Conservation (phyloP, 2,797 vertebrate genomes). For the Acanthornis magna region DNA sequence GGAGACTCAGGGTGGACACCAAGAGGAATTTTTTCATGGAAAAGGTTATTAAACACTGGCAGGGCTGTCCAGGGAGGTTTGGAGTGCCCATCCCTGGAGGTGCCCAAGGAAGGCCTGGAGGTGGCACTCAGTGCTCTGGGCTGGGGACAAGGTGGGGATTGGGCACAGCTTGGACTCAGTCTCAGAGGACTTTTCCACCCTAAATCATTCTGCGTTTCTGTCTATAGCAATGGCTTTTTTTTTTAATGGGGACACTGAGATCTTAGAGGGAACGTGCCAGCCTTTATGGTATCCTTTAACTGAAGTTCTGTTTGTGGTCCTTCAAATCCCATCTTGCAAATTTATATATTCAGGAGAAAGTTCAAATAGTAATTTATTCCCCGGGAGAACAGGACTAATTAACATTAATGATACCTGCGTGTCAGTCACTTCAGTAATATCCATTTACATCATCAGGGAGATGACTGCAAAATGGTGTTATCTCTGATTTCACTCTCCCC, state of each 20-base stretch:
- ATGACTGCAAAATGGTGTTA: slow-evolving; percentile 52
- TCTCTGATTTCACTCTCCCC: slow-evolving; percentile 44
- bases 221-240: background rate
- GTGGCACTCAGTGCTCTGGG: background rate
- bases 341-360: background rate
- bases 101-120: fast-evolving
- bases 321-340: background rate
- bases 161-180: background rate
- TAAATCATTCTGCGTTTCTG: background rate
- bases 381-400: slow-evolving; percentile 16
- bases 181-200: background rate
- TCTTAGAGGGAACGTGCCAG: background rate
- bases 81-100: background rate
- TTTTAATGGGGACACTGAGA: background rate
- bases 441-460: slow-evolving; percentile 35
- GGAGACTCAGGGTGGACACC: fast-evolving
- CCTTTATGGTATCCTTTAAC: background rate
- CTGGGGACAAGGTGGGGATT: background rate
- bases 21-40: background rate
- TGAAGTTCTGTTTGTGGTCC: background rate
- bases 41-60: background rate
- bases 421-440: slow-evolving; percentile 23
- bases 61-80: background rate
- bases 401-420: slow-evolving; percentile 11
- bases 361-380: slow-evolving; percentile 6